phyloP scores from a whole-genome alignment of 2,113 vertebrate genomes.

The Clarias gariepinus region DNA sequence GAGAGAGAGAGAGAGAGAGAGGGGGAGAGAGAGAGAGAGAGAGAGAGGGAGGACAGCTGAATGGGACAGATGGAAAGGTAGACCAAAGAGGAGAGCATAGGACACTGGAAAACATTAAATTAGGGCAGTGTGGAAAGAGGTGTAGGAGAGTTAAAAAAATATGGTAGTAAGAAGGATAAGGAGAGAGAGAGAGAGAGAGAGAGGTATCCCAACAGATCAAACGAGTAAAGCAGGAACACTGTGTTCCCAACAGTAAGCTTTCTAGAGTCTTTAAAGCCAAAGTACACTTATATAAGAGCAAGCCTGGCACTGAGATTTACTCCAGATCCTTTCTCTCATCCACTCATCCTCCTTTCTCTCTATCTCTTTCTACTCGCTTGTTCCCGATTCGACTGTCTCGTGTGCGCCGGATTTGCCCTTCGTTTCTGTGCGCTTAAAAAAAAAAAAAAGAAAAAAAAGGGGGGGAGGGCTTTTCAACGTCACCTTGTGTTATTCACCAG shows the following conservation, averaged over 20 bases:
- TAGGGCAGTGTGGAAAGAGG: slow-evolving; percentile 11
- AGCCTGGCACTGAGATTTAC: slow-evolving; percentile 60
- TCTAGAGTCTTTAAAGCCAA: slow-evolving; percentile 65
- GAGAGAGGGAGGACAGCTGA: background rate
- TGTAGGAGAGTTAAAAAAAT: background rate
- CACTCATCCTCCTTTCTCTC: slow-evolving; percentile 20
- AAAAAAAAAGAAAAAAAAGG: no score
- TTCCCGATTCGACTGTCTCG: slow-evolving; percentile 52
- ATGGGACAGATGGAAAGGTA: background rate
- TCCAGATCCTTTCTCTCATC: slow-evolving; percentile 55
- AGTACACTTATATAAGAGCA: slow-evolving; percentile 63
- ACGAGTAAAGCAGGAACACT: slow-evolving; percentile 53
- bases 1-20: background rate
- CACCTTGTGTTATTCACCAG: slow-evolving; percentile 37
- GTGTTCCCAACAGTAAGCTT: slow-evolving; percentile 59
- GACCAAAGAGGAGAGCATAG: background rate
- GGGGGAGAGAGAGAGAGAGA: background rate
- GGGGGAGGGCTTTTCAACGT: slow-evolving; percentile 22
- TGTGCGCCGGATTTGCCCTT: slow-evolving; percentile 27
- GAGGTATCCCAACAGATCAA: slow-evolving; percentile 56
- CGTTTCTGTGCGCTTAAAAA: slow-evolving; percentile 14
- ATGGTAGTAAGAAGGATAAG: background rate
- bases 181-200: slow-evolving; percentile 11
- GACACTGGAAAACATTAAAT: background rate
- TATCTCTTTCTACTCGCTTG: slow-evolving; percentile 29